A percentile compares a stretch with the other conserved stretches of the same genome.
These are phyloP conservation scores for Burhinus oedicnemus DNA, from an alignment of 2,113 vertebrate genomes.

Conservation along the genomic window DNA sequence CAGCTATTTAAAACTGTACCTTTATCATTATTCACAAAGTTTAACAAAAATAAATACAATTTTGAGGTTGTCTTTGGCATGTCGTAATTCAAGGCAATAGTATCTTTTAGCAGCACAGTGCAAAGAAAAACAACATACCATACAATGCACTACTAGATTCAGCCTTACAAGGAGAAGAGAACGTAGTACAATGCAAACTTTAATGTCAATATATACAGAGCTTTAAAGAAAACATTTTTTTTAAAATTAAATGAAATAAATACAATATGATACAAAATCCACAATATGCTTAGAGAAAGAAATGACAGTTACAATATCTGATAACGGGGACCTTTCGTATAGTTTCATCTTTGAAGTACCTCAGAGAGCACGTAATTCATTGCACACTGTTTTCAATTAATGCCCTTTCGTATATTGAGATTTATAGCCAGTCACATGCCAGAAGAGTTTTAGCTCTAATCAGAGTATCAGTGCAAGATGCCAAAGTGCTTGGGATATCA, in stretches of 20 bases:
- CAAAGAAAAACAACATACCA: conserved; percentile 45
- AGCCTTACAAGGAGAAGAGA: conserved; percentile 64
- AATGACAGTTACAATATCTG: conserved; percentile 67
- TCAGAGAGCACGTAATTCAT: conserved; percentile 56
- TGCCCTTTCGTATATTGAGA: conserved; percentile 45
- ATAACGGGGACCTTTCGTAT: conserved; percentile 39
- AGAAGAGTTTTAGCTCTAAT: conserved; percentile 43
- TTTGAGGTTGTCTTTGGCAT: conserved; percentile 74
- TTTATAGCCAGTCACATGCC: conserved; percentile 22
- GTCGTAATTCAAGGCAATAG: conserved; percentile 58
- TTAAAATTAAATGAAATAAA: conserved; percentile 95
- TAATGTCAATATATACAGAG: conserved; percentile 93
- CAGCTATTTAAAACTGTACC: conserved; percentile 61
- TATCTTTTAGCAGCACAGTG: conserved; percentile 60
- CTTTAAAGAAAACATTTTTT: conserved; percentile 91
- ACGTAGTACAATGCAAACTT: conserved; percentile 82
- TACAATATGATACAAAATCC: conserved; percentile 95
- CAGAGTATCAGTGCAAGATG: conserved; percentile 58
- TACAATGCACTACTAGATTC: conserved; percentile 55
- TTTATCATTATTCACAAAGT: conserved; percentile 59
- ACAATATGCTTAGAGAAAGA: conserved; percentile 84
- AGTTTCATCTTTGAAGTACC: conserved; percentile 58
- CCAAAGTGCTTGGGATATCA: conserved; percentile 54
- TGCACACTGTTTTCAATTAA: conserved; percentile 61
- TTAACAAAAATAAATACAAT: conserved; percentile 69